Base-by-base conservation (phyloP, 2,113 vertebrate genomes). In the Cygnus buccinator region DNA sequence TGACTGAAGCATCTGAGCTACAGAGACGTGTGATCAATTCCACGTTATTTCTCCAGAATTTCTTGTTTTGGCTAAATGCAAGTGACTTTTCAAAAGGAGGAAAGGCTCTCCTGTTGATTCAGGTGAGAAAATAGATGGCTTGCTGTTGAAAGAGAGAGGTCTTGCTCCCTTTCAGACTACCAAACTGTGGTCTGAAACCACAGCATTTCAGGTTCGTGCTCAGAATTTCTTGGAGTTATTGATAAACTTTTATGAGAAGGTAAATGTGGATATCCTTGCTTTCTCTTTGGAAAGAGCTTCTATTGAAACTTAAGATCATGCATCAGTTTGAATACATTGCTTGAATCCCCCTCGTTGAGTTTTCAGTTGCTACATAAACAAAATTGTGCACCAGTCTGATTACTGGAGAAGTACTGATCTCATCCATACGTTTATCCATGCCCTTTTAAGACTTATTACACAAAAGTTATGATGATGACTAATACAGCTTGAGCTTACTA, bases 51-150 rank as follows among this genome's bases (percentile, higher is more conserved):
- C 41, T 41, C 41, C 25, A 70, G 43, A 31, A n/a, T 66, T n/a
- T 90, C n/a, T 87, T 90, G 8, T 7, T 85, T 91, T 90, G 59
- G 33, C 52, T 85, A 94, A 88, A 73, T 20, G 76, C 80, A n/a
- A n/a, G 28, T 94, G 63, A 76, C 19, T 88, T 86, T 94, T 80
- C 46, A 3, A 71, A 46, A 31, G 63, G 41, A 85, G 14, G 14
- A 89, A 70, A 73, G 82, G 35, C 39, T 76, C 35, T 84, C 26
- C 48, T 93, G 6, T 85, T 90, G 78, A 26, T 68, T 63, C 18
- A 18, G 68, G 33, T 94, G 28, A 86, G 67, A 71, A 93, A 50
- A 50, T 70, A 86, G 37, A 25, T 71, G 37, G 20, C 11, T 74
- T 81, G 37, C 37, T 89, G 31, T 67, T 90, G 65, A 70, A 94